Base-by-base conservation (phyloP, 2,797 vertebrate genomes). In the Sciurus carolinensis region DNA sequence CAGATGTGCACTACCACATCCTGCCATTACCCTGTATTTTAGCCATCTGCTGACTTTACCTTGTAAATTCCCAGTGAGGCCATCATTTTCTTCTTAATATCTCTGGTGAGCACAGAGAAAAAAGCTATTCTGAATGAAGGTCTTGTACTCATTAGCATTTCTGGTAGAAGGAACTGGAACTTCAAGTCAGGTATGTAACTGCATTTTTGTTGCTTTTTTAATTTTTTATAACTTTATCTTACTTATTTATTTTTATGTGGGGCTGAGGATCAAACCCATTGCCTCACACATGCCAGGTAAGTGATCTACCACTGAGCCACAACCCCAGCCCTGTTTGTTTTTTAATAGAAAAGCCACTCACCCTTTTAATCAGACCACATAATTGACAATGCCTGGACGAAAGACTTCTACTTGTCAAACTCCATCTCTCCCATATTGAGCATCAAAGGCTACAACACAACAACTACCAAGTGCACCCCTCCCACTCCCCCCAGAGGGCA, bases 101-200 rank as follows among this genome's bases (percentile, higher is more conserved):
- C n/a, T n/a, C 89, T 57, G 28, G 26, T 36, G 28, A 18, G 17
- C 33, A 82, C 54, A 79, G 1, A n/a, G 47, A 94, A 71, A 12
- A 83, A 84, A 95, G 28, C 62, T 76, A 9, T 80, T 83, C 77
- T 59, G 57, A 85, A 42, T 26, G n/a, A 69, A 52, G 18, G 36
- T n/a, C 80, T 20, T 44, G 33, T 33, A 26, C 15, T 91, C 83
- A 20, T n/a, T 7, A n/a, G 39, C 20, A 36, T 57, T 82, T 92
- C 86, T 39, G 73, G 54, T 14, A 52, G 57, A 24, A 93, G 64
- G 52, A 71, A 50, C 81, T 95, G 52, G 52, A 71, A 50, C 81
- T 95, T 94, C 87, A 89, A 73, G 87, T 71, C 17, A 33, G 44
- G 57, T 6, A 59, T 24, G 36, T 30, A 73, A 91, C 71, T 73